phyloP scores from a whole-genome alignment of 1,140 invertebrate genomes.

The Portunus trituberculatus region DNA sequence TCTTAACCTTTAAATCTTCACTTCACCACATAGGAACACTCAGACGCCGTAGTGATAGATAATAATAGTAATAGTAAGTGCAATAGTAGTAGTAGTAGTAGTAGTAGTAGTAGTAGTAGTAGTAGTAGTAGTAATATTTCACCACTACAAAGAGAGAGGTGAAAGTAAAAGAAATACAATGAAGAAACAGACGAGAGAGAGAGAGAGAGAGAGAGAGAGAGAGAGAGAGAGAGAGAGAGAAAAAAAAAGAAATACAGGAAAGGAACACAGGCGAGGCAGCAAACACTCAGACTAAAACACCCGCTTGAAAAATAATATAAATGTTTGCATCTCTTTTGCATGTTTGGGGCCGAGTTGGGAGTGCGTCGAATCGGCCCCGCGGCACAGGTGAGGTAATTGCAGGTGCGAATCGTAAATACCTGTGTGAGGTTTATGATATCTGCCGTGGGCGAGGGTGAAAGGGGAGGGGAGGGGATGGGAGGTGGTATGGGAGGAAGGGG shows the following conservation, averaged over 20 bases:
- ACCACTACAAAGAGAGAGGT: too few species aligned
- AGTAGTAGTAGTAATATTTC: too few species aligned
- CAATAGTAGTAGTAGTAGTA: too few species aligned
- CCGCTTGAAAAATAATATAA: neutral
- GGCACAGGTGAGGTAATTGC: neutral
- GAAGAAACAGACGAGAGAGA: neutral
- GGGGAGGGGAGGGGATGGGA: neutral
- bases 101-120: too few species aligned
- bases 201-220: too few species aligned
- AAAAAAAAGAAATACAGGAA: neutral
- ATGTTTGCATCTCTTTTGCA: conserved; percentile 1
- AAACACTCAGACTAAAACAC: neutral
- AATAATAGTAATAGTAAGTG: too few species aligned
- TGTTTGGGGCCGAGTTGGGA: neutral
- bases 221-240: neutral
- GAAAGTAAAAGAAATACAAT: too few species aligned
- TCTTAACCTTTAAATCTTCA: too few species aligned
- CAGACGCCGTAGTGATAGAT: too few species aligned
- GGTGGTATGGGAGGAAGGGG: neutral
- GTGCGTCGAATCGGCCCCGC: neutral
- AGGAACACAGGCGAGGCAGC: neutral
- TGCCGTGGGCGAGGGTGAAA: conserved; percentile 6
- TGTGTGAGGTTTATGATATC: conserved; percentile 12
- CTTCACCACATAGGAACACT: too few species aligned
- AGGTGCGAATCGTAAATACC: conserved; percentile 21